phyloP scores from a whole-genome alignment of 92 coral and sea anemone species.

The Nematostella vectensis region DNA sequence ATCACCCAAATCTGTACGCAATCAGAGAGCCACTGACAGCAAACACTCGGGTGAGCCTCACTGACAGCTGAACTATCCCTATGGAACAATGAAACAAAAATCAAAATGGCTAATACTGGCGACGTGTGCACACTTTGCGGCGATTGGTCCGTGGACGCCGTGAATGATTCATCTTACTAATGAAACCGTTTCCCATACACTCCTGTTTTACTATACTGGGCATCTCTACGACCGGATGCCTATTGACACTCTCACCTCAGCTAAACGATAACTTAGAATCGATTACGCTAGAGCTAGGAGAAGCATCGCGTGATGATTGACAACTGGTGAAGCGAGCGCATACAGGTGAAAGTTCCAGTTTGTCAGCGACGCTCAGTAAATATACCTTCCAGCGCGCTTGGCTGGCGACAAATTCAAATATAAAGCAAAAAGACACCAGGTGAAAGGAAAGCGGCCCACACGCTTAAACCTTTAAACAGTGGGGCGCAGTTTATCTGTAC shows the following conservation, averaged over 20 bases:
- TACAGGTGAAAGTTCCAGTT: too few relatives aligned
- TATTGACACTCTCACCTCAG: slow-evolving; percentile 26
- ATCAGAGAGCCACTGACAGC: too few relatives aligned
- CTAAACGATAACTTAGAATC: slow-evolving; percentile 23
- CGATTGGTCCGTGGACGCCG: slow-evolving; percentile 3
- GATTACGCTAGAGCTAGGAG: slow-evolving; percentile 19
- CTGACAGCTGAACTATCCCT: slow-evolving; percentile 13
- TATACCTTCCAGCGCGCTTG: too few relatives aligned
- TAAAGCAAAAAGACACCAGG: too few relatives aligned
- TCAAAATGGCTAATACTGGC: slow-evolving; percentile 16
- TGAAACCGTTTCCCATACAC: slow-evolving; percentile 23
- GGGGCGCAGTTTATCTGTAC: too few relatives aligned
- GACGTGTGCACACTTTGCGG: neutral
- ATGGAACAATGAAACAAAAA: slow-evolving; percentile 1
- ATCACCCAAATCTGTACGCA: too few relatives aligned
- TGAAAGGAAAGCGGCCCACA: too few relatives aligned
- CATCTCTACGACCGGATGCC: slow-evolving; percentile 30
- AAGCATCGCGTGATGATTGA: slow-evolving; percentile 10
- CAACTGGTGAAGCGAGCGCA: slow-evolving; percentile 2
- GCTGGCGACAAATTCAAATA: too few relatives aligned
- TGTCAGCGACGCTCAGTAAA: too few relatives aligned
- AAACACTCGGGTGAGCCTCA: neutral
- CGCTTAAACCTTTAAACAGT: too few relatives aligned
- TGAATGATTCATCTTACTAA: slow-evolving; percentile 23
- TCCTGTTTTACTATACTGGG: slow-evolving; percentile 16